Evolutionary conservation across 2,797 vertebrate genomes (phyloP), one percentile per base, ranked within the genome.

Genomic region (Thunnus albacares): DNA sequence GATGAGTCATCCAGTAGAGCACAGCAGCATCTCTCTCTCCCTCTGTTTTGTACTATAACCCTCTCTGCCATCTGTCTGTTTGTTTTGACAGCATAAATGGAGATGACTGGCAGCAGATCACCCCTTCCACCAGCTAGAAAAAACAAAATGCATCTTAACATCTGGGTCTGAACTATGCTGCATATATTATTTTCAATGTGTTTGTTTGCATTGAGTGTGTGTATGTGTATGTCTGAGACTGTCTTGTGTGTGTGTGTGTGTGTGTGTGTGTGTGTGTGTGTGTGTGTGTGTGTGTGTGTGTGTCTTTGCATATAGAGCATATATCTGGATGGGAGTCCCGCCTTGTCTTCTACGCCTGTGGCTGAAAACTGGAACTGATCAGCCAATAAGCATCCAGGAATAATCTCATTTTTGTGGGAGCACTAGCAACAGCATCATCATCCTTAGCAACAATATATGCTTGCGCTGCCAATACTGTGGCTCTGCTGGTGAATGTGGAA

Each of bases 1-100:
- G 91, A 88, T 93, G 90, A 92, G 90, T 94, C 92, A 94, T 89
- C 41, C 63, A 63, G 79, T 69, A 18, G 70, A 85, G 70, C 58
- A 64, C 57, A 77, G 67, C 79, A 79, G 79, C 67, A 53, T 80
- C 73, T 68, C 68, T 60, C 53, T 76, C 28, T 35, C 57, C 22
- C n/a, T 52, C 41, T 20, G 28, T 59, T 77, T 75, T 70, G 59
- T 62, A 53, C 58, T 53, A 41, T 79, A 81, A 74, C 30, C 62
- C 57, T 82, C 57, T 83, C 57, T 71, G 41, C 9, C 72, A 79
- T 79, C 74, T 75, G 78, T 74, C 53, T 73, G 51, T 79, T 83
- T 88, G 80, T 71, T 87, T 70, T 80, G 85, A 65, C 84, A 81
- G 60, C 64, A 84, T 53, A 75, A 66, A 70, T 45, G 56, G 67